phyloP scores from a whole-genome alignment of 1,140 invertebrate genomes.

The Stenopsyche tienmushanensis region DNA sequence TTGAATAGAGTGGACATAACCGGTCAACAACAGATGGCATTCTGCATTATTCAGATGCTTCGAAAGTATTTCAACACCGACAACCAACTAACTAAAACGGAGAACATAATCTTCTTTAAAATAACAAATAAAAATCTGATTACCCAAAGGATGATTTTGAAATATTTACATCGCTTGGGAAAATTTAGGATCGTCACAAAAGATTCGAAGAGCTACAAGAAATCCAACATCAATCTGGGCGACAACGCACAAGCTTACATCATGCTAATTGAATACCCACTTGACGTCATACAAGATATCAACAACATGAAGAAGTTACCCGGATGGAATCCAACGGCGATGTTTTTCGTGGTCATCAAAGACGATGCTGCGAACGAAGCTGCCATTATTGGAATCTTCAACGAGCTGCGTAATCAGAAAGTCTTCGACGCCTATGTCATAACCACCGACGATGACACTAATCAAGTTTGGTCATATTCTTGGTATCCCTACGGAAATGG shows the following conservation, averaged over 20 bases:
- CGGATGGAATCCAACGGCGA: conserved; percentile 22
- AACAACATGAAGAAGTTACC: conserved; percentile 1
- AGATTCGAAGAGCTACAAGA: neutral
- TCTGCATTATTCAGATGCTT: conserved; percentile 13
- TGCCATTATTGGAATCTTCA: conserved; percentile 20
- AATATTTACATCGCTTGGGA: neutral
- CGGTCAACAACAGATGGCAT: neutral
- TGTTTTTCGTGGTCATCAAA: conserved; percentile 19
- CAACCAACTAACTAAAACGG: neutral
- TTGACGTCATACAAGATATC: conserved; percentile 12
- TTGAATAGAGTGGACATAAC: neutral
- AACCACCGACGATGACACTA: neutral
- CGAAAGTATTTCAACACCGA: conserved; percentile 4
- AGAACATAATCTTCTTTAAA: conserved; percentile 10
- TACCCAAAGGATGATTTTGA: conserved; percentile 8
- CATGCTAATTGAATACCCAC: neutral
- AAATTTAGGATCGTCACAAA: conserved; percentile 5
- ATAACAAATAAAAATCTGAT: neutral
- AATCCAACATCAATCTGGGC: neutral
- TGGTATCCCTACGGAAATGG: conserved; percentile 21
- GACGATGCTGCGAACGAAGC: neutral
- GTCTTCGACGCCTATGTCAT: conserved; percentile 20
- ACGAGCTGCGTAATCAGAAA: conserved; percentile 15
- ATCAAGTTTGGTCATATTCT: conserved; percentile 5
- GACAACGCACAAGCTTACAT: conserved; percentile 14